Evolutionary conservation across 2,797 vertebrate genomes (phyloP), one percentile per base, ranked within the genome.

Genomic region (Amniataba percoides): DNA sequence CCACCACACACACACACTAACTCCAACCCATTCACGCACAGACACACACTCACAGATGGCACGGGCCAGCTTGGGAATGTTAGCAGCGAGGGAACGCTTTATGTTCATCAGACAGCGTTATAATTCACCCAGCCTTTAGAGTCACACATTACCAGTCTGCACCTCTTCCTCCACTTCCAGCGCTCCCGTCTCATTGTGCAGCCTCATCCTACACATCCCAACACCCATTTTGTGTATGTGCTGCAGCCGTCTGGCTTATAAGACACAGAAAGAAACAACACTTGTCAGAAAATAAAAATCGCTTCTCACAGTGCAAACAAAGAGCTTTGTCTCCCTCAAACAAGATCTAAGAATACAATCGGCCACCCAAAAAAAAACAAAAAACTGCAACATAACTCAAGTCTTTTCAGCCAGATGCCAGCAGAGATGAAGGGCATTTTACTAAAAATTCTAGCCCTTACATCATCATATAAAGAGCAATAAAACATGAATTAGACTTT

Each of bases 11-110:
- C 68, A 53, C 94, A 78, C 94, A 73, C 81, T 71, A 45, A 63
- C 77, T 57, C 78, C 1, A 76, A 78, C 56, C 80, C 87, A 83
- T 90, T 89, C 87, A 88, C 85, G 80, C 34, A 36, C 27, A 31
- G 27, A 31, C 34, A 36, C 81, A 74, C 79, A 81, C 94, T 90
- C 84, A 88, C 93, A 94, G 90, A 93, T 93, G 93, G 92, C 92
- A 91, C 88, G 73, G 95, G 97, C 95, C 96, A 95, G 96, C 96
- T 96, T 97, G 97, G 96, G 96, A 98, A 97, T 96, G 93, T 96
- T 88, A 86, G 92, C 94, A 87, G 88, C 88, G 18, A 87, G 77
- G 85, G 71, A 87, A 77, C 36, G 56, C 89, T 92, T 92, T 87
- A 89, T 85, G 86, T 81, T 85, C 85, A 90, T 87, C 81, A 88